These are phyloP conservation scores for Momotus momota DNA, from an alignment of 2,797 vertebrate species.

Conservation along the genomic window DNA sequence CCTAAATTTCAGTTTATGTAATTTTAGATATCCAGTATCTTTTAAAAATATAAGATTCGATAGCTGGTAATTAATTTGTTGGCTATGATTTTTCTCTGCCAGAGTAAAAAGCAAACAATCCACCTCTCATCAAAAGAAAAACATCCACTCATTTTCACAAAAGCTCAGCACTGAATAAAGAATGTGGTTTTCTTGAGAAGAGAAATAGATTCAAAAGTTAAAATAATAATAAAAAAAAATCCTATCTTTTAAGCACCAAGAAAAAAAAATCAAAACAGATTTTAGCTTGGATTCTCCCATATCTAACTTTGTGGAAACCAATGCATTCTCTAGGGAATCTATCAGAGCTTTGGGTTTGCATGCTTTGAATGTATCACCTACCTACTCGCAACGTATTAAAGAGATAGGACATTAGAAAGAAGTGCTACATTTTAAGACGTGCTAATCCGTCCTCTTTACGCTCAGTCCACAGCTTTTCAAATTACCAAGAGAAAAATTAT, in stretches of 20 bases:
- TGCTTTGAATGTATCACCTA: rapidly evolving
- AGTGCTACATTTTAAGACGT: rapidly evolving
- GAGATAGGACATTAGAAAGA: not conserved
- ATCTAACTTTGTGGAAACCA: not conserved
- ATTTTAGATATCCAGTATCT: not conserved
- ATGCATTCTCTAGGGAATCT: not conserved
- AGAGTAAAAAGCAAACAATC: not conserved
- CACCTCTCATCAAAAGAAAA: not conserved
- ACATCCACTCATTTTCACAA: not conserved
- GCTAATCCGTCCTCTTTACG: not conserved
- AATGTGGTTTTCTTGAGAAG: not conserved
- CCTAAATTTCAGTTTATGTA: not conserved
- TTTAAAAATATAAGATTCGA: not conserved
- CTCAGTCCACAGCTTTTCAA: not conserved
- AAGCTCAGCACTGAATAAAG: not conserved
- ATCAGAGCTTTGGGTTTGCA: rapidly evolving
- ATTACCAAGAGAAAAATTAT: not conserved
- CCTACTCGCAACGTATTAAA: no score
- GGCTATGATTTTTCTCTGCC: not conserved
- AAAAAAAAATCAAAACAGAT: not conserved
- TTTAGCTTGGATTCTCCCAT: not conserved
- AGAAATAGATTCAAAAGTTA: not conserved
- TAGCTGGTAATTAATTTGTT: not conserved
- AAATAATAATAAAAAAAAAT: not conserved
- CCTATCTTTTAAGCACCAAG: not conserved